Base-by-base conservation (phyloP, 2,797 vertebrate species). In the Aphelocoma californica region DNA sequence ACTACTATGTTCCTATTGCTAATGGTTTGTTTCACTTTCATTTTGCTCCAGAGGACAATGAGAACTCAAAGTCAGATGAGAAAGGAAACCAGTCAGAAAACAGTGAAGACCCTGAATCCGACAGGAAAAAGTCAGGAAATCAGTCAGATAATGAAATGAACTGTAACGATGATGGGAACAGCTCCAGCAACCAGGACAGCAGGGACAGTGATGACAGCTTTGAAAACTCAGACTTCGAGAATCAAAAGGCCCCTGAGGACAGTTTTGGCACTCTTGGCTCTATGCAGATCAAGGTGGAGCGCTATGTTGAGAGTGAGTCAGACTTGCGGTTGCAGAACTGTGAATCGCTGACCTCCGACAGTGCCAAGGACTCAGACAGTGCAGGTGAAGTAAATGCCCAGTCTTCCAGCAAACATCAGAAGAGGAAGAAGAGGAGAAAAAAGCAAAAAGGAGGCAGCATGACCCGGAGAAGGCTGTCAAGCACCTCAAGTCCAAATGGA, bases 201-300 rank as follows among this genome's bases (percentile, higher is more conserved):
- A 99, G 99, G 95, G 99, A 99, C 95, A 99, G 99, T 38, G 99
- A 99, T 40, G 99, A 99, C 98, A 99, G 99, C 95, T 98, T 99
- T 96, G 99, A 99, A 92, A 98, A 99, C 65, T 99, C 99, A 28
- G 99, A 99, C 93, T 99, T 98, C 17, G 99, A 99, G 97, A 98
- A 95, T 97, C 98, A 98, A 85, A 98, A 98, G 97, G 98, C 98
- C 81, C 98, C 98, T 42, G 98, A 98, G 34, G 98, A 98, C 79
- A 98, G 98, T 93, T 98, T 99, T 93, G 93, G 98, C 70, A 98
- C 98, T 42, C 98, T 99, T 81, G 98, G 98, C n/a, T 98, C 99
- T 34, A 99, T 99, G 97, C 99, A 99, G 96, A 99, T 99, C 96
- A 99, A 99, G 97, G 99, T 99, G 72, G 99, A 99, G 97, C 99